phyloP scores from a whole-genome alignment of 2,888 invertebrate genomes.

The Phengaris arion region DNA sequence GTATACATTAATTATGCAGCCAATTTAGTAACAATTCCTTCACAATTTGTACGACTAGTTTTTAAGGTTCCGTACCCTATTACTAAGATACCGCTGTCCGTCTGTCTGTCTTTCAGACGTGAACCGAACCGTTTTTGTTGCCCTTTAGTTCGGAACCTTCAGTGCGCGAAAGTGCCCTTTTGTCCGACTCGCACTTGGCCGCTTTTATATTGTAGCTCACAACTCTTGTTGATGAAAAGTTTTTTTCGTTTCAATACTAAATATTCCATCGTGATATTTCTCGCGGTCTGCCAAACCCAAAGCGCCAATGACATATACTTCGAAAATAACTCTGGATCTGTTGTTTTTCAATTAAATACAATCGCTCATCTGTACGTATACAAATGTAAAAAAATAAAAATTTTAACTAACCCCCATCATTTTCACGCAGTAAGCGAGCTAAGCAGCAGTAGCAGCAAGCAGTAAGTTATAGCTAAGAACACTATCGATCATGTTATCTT shows the following conservation, averaged over 20 bases:
- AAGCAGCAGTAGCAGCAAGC: no score
- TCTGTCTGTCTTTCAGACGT: no score
- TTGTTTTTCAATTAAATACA: constrained; percentile 15
- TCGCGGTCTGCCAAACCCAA: constrained; percentile 14
- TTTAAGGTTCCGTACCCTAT: no score
- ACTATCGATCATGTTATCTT: no score
- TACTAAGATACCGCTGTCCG: no score
- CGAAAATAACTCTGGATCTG: constrained; percentile 23
- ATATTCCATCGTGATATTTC: background rate
- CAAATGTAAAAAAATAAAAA: background rate
- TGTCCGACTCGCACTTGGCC: no score
- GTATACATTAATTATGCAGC: background rate
- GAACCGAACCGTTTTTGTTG: no score
- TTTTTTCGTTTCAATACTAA: background rate
- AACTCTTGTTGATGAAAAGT: background rate
- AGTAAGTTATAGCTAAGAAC: no score
- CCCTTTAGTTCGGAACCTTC: no score
- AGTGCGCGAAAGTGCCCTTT: no score
- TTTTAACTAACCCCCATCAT: no score
- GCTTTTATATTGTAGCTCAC: background rate
- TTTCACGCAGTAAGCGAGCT: no score
- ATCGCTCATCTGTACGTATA: constrained; percentile 16
- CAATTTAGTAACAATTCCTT: background rate
- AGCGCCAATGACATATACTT: constrained; percentile 1
- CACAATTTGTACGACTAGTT: background rate